Conservation (phyloP, 2,797 vertebrate species). For the Clarias laeviceps region DNA sequence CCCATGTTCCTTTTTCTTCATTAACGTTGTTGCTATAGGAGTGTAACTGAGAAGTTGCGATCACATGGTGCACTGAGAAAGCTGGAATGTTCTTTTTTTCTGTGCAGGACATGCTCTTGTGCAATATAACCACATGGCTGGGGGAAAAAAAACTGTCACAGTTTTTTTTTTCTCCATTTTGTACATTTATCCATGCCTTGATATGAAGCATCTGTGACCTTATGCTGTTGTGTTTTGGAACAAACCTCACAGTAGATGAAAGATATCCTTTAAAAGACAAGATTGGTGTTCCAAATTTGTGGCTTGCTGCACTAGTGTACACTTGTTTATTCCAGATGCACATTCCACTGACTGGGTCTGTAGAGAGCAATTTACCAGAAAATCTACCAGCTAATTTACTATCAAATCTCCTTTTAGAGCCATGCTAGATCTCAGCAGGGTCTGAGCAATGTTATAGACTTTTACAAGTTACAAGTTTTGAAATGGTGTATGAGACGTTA, state of each 20-base stretch:
- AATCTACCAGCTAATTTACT: conserved; percentile 9
- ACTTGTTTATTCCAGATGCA: conserved; percentile 28
- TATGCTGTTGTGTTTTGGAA: conserved; percentile 41
- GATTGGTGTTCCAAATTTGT: conserved; percentile 26
- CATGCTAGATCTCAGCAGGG: neutral
- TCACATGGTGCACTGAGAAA: conserved; percentile 2
- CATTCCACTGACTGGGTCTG: conserved; percentile 1
- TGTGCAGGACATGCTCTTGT: conserved; percentile 61
- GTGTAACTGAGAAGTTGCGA: neutral
- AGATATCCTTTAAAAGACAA: conserved; percentile 21
- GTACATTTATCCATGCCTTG: conserved; percentile 42
- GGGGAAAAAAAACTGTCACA: conserved; percentile 59
- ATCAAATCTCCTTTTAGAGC: conserved; percentile 3
- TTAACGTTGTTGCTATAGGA: neutral
- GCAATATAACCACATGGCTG: conserved; percentile 75
- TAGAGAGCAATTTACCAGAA: conserved; percentile 25
- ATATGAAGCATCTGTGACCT: conserved; percentile 41
- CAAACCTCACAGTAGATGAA: conserved; percentile 23
- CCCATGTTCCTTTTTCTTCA: conserved; percentile 52
- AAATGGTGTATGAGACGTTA: neutral
- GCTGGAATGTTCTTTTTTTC: conserved; percentile 43
- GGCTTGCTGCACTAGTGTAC: conserved; percentile 27
- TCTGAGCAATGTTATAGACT: neutral
- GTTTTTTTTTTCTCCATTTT: conserved; percentile 56
- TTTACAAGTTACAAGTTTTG: neutral